Evolutionary conservation across 1,140 invertebrate genomes (phyloP).

Genomic region (Papilio xuthus): DNA sequence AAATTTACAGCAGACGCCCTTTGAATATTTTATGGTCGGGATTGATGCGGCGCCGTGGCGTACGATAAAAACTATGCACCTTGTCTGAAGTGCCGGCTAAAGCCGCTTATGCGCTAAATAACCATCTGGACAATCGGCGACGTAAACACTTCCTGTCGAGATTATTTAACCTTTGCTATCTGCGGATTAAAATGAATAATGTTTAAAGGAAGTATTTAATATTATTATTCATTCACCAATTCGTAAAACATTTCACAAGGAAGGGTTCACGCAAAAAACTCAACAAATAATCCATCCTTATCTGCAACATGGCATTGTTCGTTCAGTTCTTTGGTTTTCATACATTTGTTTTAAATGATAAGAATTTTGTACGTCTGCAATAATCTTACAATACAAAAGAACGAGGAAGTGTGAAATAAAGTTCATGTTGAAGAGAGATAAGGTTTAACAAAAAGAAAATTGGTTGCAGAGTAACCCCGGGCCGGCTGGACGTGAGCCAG

Average conservation of each 20-base stretch:
- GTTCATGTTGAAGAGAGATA: slow-evolving; percentile 17
- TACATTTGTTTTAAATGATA: slow-evolving; percentile 23
- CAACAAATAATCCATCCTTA: slow-evolving; percentile 9
- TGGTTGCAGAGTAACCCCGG: slow-evolving; percentile 1
- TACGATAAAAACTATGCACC: slow-evolving; percentile 48
- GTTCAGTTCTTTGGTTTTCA: slow-evolving; percentile 22
- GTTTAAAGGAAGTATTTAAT: slow-evolving; percentile 13
- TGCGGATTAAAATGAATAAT: slow-evolving; percentile 23
- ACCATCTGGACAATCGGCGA: slow-evolving; percentile 46
- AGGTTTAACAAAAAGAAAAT: slow-evolving; percentile 20
- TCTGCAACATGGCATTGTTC: slow-evolving; percentile 18
- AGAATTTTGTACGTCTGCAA: slow-evolving; percentile 22
- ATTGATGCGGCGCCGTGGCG: slow-evolving; percentile 48
- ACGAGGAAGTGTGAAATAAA: slow-evolving; percentile 24
- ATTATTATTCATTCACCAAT: slow-evolving; percentile 16
- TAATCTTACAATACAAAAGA: slow-evolving; percentile 21
- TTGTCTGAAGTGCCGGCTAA: slow-evolving; percentile 42
- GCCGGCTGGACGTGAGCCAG: slow-evolving; percentile 2
- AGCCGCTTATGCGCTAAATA: slow-evolving; percentile 45
- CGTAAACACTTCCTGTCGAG: slow-evolving; percentile 50
- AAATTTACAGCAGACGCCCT: slow-evolving; percentile 60
- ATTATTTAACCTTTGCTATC: slow-evolving; percentile 38
- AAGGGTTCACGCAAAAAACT: slow-evolving; percentile 29
- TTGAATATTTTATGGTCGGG: slow-evolving; percentile 55
- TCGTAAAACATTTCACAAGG: slow-evolving; percentile 11